Evolutionary conservation across 2,113 vertebrate genomes (phyloP).

Genomic region (Mixornis gularis): DNA sequence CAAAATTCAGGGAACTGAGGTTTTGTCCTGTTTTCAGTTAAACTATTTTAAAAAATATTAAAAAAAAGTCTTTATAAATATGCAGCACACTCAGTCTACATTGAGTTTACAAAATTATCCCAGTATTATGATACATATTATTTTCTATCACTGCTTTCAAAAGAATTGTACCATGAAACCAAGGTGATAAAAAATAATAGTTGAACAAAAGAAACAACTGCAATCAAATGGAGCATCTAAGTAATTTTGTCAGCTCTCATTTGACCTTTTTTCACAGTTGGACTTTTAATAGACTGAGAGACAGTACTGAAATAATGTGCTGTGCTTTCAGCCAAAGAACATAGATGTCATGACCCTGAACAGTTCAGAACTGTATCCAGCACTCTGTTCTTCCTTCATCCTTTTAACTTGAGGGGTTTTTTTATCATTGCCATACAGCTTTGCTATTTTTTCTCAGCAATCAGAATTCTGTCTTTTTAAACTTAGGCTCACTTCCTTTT

Average conservation of each 20-base stretch:
- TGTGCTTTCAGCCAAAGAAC: neutral
- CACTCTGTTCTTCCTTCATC: neutral
- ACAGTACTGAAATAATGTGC: neutral
- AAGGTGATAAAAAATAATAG: neutral
- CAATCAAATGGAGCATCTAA: conserved; percentile 5
- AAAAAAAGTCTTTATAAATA: neutral
- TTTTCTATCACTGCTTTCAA: neutral
- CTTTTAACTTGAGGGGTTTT: neutral
- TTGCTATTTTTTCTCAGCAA: neutral
- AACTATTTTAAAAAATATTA: neutral
- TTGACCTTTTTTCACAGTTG: conserved; percentile 2
- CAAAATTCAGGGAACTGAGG: neutral
- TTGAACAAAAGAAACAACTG: neutral
- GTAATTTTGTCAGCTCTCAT: neutral
- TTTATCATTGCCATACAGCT: neutral
- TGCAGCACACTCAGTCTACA: neutral
- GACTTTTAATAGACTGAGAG: conserved; percentile 9
- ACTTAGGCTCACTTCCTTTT: neutral
- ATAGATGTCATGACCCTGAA: neutral
- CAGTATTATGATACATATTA: neutral
- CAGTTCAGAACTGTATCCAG: neutral
- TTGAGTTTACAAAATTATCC: neutral
- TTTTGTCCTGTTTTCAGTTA: neutral
- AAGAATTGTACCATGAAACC: neutral
- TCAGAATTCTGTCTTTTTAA: neutral